Percentiles rank a stretch among this genome's conserved stretches.
phyloP scores from a whole-genome alignment of 2,113 vertebrate genomes.

The Brevimyrus niger region DNA sequence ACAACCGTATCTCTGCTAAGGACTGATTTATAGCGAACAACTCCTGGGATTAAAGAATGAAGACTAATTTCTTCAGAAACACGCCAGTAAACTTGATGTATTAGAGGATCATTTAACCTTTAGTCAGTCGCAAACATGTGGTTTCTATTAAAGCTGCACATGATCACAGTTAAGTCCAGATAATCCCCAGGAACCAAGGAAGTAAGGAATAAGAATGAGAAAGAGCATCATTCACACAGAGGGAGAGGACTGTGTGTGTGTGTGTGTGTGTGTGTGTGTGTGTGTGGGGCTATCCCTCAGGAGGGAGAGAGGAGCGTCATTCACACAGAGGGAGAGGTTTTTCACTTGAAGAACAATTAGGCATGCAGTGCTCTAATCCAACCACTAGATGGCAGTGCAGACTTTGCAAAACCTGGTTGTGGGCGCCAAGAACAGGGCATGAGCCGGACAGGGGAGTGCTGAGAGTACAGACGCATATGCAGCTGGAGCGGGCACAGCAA shows the following conservation, averaged over 20 bases:
- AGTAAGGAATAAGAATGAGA: conserved; percentile 14
- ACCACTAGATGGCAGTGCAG: conserved; percentile 18
- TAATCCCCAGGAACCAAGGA: conserved; percentile 33
- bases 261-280: no score
- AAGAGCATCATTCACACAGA: background rate
- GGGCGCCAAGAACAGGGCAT: background rate
- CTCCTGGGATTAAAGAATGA: conserved; percentile 52
- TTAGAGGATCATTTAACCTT: conserved; percentile 60
- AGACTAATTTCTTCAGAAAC: conserved; percentile 57
- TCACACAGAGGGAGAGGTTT: background rate
- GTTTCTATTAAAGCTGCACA: conserved; percentile 63
- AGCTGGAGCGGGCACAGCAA: background rate
- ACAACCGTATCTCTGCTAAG: conserved; percentile 22
- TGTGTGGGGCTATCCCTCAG: background rate
- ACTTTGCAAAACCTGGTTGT: background rate
- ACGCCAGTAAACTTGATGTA: conserved; percentile 77
- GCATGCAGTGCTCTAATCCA: background rate
- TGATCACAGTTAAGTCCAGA: conserved; percentile 63
- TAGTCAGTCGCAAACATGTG: conserved; percentile 61
- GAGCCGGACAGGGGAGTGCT: background rate
- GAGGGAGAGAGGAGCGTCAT: background rate
- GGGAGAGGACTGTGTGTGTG: background rate
- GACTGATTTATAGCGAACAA: conserved; percentile 47
- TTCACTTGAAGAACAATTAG: background rate
- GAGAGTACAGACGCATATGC: background rate